These are phyloP conservation scores for Columba livia DNA, from an alignment of 2,113 vertebrate genomes.

Conservation along the genomic window DNA sequence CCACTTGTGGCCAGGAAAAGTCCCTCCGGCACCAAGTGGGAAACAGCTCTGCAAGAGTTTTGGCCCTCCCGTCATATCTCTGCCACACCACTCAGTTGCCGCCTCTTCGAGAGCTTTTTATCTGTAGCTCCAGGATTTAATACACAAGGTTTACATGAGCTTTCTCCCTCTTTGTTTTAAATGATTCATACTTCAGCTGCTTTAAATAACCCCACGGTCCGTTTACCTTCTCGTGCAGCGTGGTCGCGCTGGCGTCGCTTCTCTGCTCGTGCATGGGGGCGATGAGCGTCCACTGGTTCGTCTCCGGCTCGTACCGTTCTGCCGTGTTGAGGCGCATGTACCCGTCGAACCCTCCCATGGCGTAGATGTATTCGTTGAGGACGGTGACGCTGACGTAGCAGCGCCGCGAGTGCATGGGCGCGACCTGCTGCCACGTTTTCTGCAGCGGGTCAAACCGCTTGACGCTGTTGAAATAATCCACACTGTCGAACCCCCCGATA, in stretches of 20 bases:
- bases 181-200: background rate
- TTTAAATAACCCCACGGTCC: fast-evolving
- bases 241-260: slow-evolving; percentile 80
- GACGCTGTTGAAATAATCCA: slow-evolving; percentile 80
- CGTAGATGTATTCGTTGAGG: slow-evolving; percentile 71
- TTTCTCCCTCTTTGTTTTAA: background rate
- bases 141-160: background rate
- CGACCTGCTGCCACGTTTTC: slow-evolving; percentile 79
- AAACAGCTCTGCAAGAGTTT: background rate
- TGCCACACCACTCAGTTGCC: fast-evolving
- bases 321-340: slow-evolving; percentile 78
- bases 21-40: too few species aligned
- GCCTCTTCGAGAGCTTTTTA: background rate
- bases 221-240: slow-evolving; percentile 78
- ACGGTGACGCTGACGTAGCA: slow-evolving; percentile 83
- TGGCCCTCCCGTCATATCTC: background rate
- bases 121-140: background rate
- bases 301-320: slow-evolving; percentile 78
- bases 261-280: slow-evolving; percentile 81
- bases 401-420: slow-evolving; percentile 81
- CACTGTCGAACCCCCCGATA: slow-evolving; percentile 80
- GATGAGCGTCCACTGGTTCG: slow-evolving; percentile 84
- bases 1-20: background rate
- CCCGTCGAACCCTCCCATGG: slow-evolving; percentile 88
- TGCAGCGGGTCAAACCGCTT: slow-evolving; percentile 76